Conservation (phyloP, 2,888 invertebrate genomes). For the Protula sp. region DNA sequence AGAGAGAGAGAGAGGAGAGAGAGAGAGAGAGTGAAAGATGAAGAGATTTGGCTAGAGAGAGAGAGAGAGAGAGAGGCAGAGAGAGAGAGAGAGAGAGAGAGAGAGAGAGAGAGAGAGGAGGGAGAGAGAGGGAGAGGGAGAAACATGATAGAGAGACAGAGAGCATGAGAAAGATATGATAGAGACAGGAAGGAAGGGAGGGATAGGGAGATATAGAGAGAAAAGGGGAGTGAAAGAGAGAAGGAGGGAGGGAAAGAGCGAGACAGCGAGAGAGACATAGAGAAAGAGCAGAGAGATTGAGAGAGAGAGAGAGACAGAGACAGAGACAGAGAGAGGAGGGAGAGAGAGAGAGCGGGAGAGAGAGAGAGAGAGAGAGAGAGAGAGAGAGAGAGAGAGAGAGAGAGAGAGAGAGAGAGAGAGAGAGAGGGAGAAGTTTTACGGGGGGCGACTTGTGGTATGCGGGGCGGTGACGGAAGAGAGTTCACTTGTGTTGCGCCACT, state of each 20-base stretch:
- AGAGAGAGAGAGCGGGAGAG: too few relatives aligned
- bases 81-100: constrained; percentile 5
- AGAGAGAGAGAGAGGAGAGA: neutral
- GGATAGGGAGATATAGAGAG: constrained; percentile 4
- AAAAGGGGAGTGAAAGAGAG: too few relatives aligned
- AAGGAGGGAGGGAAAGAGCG: too few relatives aligned
- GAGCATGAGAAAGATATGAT: constrained; percentile 2
- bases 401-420: neutral
- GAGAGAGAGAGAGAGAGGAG: neutral
- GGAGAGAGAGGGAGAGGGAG: constrained; percentile 1
- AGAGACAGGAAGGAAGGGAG: constrained; percentile 1
- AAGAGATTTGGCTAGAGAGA: too few relatives aligned
- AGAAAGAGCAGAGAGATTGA: too few relatives aligned
- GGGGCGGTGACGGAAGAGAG: too few relatives aligned
- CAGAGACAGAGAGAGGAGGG: neutral
- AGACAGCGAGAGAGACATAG: constrained; percentile 1
- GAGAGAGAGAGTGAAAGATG: neutral
- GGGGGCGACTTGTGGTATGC: too few relatives aligned
- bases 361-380: constrained; percentile 2
- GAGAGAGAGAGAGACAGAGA: constrained; percentile 6
- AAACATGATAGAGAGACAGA: constrained; percentile 7
- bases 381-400: neutral
- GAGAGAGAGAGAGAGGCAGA: constrained; percentile 1
- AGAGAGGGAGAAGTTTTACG: too few relatives aligned
- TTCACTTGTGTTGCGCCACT: too few relatives aligned